Base-by-base conservation (phyloP, 2,888 invertebrate genomes). In the Eupithecia pulchellata region DNA sequence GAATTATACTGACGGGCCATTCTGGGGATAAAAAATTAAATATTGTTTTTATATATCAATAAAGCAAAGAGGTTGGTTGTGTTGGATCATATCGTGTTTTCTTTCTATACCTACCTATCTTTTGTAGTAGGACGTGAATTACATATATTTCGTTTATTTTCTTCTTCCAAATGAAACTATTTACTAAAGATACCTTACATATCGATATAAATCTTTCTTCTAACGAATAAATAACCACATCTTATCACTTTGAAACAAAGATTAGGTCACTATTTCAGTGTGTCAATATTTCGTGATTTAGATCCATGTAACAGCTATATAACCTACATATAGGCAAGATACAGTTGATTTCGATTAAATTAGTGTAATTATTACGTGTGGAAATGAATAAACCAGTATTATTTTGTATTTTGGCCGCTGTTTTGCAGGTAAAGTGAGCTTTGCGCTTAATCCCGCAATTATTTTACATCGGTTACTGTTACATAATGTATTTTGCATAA, bases 201-300 rank as follows among this genome's bases (percentile, higher is more conserved):
- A 20, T n/a, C n/a, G n/a, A n/a, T 20, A 6, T 20, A 20, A 20
- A 20, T n/a, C 3, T 47, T 47, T 47, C 20, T 47, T n/a, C 20
- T 47, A 14, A 17, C 6, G 8, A 58, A 27, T 29, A 58, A 29
- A 17, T 2, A 14, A 57, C 14, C 27, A 14, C 27, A 29, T 60
- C 58, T 60, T 32, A 61, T 60, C 34, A 34, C 36, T 61, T 61
- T 61, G 63, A 63, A 39, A 63, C 14, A 17, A 14, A 62, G 27
- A 63, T 42, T 63, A 42, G 27, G 63, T 61, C 61, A 61, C 14
- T 61, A 6, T 25, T 11, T 34, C 6, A 61, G 5, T 61, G 32
- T 61, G 61, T 61, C 20, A 61, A 61, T 61, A 61, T 20, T 61
- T 61, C 61, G 61, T 61, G 61, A 61, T 34, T 20, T 61, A 5